Evolutionary conservation across 1,140 invertebrate species (phyloP).

Genomic region (Ceratitis capitata): DNA sequence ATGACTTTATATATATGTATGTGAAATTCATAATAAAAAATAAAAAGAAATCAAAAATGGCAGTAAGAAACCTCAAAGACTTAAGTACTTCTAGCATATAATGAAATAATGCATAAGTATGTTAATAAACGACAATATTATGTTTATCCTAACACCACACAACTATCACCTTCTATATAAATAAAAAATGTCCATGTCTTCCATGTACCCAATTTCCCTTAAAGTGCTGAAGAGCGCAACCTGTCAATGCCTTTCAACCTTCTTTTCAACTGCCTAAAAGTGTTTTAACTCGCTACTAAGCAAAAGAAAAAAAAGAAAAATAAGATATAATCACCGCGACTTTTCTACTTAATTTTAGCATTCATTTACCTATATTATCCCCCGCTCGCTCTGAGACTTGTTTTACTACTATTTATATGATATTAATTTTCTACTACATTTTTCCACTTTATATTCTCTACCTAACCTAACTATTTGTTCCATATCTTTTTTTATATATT

Average conservation of each 20-base stretch:
- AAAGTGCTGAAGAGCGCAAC: no score
- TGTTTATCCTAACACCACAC: not conserved
- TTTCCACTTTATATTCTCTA: no score
- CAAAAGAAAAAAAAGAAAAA: not conserved
- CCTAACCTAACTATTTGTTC: not conserved
- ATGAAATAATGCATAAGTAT: constrained; percentile 9
- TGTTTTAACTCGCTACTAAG: not conserved
- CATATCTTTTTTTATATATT: not conserved
- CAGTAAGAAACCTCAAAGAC: constrained; percentile 33
- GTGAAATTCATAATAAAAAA: no score
- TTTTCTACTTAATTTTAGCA: not conserved
- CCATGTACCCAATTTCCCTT: not conserved
- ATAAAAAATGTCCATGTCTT: not conserved
- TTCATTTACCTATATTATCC: not conserved
- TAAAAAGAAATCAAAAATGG: not conserved
- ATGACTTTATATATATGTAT: not conserved
- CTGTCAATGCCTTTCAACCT: no score
- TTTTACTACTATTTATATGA: no score
- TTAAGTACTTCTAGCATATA: constrained; percentile 15
- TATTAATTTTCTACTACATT: no score
- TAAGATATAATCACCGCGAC: no score
- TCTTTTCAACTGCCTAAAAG: not conserved
- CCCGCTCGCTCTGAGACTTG: no score
- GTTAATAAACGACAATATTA: not conserved
- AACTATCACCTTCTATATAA: no score